A percentile compares a stretch with the other conserved stretches of the same genome.
phyloP scores from a whole-genome alignment of 2,797 vertebrate genomes.

The Gymnocypris eckloni region DNA sequence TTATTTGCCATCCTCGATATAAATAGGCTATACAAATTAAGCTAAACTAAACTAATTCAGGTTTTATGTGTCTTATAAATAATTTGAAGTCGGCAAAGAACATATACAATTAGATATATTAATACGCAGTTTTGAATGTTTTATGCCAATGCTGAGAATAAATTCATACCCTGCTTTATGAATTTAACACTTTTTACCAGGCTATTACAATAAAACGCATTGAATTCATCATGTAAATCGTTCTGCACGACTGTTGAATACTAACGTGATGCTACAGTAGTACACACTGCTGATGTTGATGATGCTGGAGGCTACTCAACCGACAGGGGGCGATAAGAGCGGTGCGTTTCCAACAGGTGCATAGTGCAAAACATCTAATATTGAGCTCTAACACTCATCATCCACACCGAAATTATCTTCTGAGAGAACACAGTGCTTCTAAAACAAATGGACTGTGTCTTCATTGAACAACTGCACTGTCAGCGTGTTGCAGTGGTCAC shows the following conservation, averaged over 20 bases:
- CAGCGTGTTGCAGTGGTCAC: not conserved
- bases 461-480: not conserved
- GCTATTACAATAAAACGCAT: not conserved
- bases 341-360: constrained; percentile 65
- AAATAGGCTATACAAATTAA: not conserved
- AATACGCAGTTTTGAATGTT: not conserved
- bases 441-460: not conserved
- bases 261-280: constrained; percentile 18
- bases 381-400: not conserved
- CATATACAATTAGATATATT: not conserved
- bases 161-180: not conserved
- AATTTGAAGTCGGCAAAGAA: not conserved
- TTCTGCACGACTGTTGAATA: constrained; percentile 36
- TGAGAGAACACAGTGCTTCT: not conserved
- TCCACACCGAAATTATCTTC: not conserved
- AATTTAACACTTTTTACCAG: not conserved
- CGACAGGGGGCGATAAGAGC: constrained; percentile 57
- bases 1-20: not conserved
- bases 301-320: not conserved
- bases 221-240: not conserved
- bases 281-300: constrained; percentile 23
- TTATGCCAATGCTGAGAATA: not conserved
- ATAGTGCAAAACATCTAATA: constrained; percentile 24
- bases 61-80: not conserved
- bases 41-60: not conserved